Evolutionary conservation across 2,888 invertebrate species (phyloP).

Genomic region (Melitaea athalia): DNA sequence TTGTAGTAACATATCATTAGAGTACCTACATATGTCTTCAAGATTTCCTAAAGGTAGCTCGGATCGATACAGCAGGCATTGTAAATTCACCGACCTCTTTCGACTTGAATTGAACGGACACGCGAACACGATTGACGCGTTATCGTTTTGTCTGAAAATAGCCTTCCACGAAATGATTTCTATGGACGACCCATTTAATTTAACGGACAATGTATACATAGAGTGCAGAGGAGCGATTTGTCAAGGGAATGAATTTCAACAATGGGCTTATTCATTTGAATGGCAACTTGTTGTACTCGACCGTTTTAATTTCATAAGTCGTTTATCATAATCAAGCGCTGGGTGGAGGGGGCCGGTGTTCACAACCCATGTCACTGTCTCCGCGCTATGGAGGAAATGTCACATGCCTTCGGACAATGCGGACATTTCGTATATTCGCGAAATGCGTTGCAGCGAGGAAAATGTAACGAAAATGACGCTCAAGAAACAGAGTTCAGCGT

Average conservation of each 20-base stretch:
- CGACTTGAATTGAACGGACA: constrained; percentile 60
- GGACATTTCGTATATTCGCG: constrained; percentile 56
- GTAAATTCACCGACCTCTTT: constrained; percentile 71
- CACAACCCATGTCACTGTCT: constrained; percentile 79
- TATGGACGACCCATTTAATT: constrained; percentile 74
- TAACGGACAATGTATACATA: constrained; percentile 70
- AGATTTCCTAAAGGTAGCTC: constrained; percentile 22
- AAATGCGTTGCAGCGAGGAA: constrained; percentile 40
- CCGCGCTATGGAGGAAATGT: constrained; percentile 65
- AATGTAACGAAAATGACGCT: constrained; percentile 32
- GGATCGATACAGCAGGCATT: constrained; percentile 53
- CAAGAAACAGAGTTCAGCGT: constrained; percentile 24
- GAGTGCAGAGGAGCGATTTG: constrained; percentile 76
- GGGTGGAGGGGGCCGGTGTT: constrained; percentile 43
- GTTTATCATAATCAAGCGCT: constrained; percentile 80
- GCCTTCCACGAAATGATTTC: constrained; percentile 73
- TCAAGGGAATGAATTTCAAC: constrained; percentile 80
- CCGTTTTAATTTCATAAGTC: constrained; percentile 83
- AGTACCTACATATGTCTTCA: neutral
- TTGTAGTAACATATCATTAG: neutral
- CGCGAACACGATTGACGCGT: constrained; percentile 70
- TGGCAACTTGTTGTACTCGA: constrained; percentile 78
- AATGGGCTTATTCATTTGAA: constrained; percentile 79
- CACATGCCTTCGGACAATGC: constrained; percentile 73
- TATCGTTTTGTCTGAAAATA: constrained; percentile 71